Percentiles rank a stretch among this genome's conserved stretches.
Evolutionary conservation across 2,113 vertebrate genomes (phyloP).

Genomic region (Psittacula cyanocephala): DNA sequence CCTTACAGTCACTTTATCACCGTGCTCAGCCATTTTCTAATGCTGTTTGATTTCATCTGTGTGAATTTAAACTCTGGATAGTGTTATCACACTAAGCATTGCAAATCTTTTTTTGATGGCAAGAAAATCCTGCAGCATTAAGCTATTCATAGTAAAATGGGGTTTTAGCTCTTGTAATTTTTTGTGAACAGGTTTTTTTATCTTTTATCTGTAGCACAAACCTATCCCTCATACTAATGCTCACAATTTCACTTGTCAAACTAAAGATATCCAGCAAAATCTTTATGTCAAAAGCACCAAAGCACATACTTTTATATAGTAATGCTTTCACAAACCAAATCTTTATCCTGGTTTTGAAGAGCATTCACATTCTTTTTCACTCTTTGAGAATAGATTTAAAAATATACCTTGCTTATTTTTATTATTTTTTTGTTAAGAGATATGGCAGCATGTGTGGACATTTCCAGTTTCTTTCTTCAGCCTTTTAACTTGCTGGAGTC

Average conservation of each 20-base stretch:
- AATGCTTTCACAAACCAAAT: not conserved
- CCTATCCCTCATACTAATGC: not conserved
- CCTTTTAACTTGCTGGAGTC: not conserved
- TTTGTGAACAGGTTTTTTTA: not conserved
- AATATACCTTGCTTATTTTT: not conserved
- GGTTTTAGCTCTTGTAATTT: not conserved
- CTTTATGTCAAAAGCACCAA: not conserved
- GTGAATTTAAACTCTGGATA: slow-evolving; percentile 23
- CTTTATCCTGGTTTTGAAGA: not conserved
- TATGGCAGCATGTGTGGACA: not conserved
- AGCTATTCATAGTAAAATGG: slow-evolving; percentile 5
- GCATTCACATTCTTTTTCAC: not conserved
- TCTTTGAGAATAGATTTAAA: not conserved
- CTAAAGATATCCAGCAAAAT: slow-evolving; percentile 5
- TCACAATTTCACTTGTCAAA: slow-evolving; percentile 11
- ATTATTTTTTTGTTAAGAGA: not conserved
- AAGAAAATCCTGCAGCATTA: not conserved
- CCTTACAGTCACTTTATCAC: not conserved
- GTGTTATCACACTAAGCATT: not conserved
- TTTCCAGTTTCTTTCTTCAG: not conserved
- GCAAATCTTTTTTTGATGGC: not conserved
- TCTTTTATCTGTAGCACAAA: slow-evolving; percentile 5
- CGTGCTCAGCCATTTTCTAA: not conserved
- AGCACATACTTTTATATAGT: not conserved
- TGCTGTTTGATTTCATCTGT: not conserved